These are phyloP conservation scores for Alaudala cheleensis DNA, from an alignment of 2,113 vertebrate species.

Conservation along the genomic window DNA sequence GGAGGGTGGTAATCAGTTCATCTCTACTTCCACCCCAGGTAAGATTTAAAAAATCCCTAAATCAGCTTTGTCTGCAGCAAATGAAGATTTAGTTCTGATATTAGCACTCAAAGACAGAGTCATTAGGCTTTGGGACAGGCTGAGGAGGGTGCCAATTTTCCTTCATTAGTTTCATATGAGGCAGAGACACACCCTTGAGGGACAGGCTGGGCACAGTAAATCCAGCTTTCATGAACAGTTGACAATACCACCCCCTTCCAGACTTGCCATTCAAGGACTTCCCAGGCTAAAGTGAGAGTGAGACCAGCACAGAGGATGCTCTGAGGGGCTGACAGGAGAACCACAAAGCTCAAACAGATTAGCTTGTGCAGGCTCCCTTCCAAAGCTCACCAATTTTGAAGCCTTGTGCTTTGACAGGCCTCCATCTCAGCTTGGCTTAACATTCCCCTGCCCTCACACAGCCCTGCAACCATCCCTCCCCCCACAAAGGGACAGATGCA, in stretches of 20 bases:
- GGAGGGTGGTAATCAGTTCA: neutral
- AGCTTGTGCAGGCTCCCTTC: neutral
- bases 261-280: neutral
- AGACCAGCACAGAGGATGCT: neutral
- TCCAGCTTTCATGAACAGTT: neutral
- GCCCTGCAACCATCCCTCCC: neutral
- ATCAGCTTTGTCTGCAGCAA: slow-evolving; percentile 34
- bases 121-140: slow-evolving; percentile 21
- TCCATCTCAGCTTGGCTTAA: neutral
- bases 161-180: neutral
- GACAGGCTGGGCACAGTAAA: neutral
- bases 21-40: slow-evolving; percentile 12
- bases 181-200: neutral
- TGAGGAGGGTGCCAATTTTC: neutral
- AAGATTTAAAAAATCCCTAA: neutral
- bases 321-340: neutral
- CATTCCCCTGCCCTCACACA: neutral
- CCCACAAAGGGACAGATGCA: neutral
- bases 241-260: neutral
- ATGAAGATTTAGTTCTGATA: neutral
- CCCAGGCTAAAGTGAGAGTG: neutral
- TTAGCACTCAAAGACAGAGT: neutral
- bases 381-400: neutral
- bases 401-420: neutral
- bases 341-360: neutral